A percentile compares a stretch with the other conserved stretches of the same genome.
Conservation (phyloP, 2,888 invertebrate genomes). For the Leptodirus hochenwartii region DNA sequence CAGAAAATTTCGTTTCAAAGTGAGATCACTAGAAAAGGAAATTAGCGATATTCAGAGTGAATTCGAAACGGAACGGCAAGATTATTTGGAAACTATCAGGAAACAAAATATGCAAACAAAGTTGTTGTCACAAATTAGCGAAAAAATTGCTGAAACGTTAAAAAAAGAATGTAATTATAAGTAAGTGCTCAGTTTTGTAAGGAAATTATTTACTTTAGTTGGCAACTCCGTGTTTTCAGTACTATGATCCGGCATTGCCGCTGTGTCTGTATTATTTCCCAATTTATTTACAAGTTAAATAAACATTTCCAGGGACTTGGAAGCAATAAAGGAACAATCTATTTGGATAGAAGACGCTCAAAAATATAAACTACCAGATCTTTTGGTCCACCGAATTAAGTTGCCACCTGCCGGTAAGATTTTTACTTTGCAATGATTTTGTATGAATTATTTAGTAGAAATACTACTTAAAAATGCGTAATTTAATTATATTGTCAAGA, state of each 20-base stretch:
- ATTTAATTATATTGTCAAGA: neutral
- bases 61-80: conserved; percentile 64
- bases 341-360: conserved; percentile 59
- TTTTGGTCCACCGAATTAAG: conserved; percentile 41
- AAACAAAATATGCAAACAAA: conserved; percentile 51
- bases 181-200: conserved; percentile 20
- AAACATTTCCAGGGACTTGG: conserved; percentile 37
- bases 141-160: conserved; percentile 47
- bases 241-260: too few species aligned
- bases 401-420: conserved; percentile 43
- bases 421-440: neutral
- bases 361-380: conserved; percentile 51
- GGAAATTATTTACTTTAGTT: conserved; percentile 2
- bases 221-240: neutral
- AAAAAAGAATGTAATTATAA: conserved; percentile 57
- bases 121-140: conserved; percentile 43
- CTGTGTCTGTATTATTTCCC: too few species aligned
- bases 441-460: neutral
- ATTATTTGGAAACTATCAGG: conserved; percentile 65
- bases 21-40: conserved; percentile 49
- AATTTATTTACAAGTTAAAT: conserved; percentile 1
- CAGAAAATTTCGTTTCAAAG: conserved; percentile 43
- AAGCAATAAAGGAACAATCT: conserved; percentile 45
- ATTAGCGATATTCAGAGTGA: conserved; percentile 61
- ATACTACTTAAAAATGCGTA: neutral